A percentile compares a stretch with the other conserved stretches of the same genome.
These are phyloP conservation scores for Drosophila cognata DNA, from an alignment of 2,888 invertebrate species.

Conservation along the genomic window DNA sequence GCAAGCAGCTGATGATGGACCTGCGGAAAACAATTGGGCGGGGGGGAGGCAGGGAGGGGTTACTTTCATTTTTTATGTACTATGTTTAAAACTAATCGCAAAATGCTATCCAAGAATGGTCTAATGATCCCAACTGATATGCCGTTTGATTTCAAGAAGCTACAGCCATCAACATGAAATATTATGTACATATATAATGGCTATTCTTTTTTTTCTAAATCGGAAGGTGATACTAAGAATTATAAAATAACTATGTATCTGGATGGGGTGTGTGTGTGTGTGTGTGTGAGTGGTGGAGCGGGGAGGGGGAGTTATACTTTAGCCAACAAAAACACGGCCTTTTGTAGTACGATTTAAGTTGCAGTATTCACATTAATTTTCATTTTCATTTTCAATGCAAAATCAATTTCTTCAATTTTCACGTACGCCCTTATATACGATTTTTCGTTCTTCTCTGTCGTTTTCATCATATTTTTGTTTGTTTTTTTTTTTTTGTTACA, in stretches of 20 bases:
- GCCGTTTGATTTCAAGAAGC: slow-evolving; percentile 73
- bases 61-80: not conserved
- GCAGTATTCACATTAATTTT: slow-evolving; percentile 39
- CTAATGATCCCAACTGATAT: slow-evolving; percentile 77
- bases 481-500: slow-evolving; percentile 46
- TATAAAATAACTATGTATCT: not conserved
- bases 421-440: slow-evolving; percentile 73
- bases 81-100: slow-evolving; percentile 30
- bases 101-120: slow-evolving; percentile 35
- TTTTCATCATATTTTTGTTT: slow-evolving; percentile 9
- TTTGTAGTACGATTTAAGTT: slow-evolving; percentile 46
- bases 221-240: not conserved
- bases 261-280: not conserved
- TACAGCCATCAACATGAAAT: slow-evolving; percentile 64
- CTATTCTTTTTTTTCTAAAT: slow-evolving; percentile 1
- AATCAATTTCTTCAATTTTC: slow-evolving; percentile 56
- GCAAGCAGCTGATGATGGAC: slow-evolving; percentile 6
- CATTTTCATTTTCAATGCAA: slow-evolving; percentile 47
- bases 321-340: slow-evolving; percentile 76
- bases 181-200: slow-evolving; percentile 26
- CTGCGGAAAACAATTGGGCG: not conserved
- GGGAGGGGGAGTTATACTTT: slow-evolving; percentile 21
- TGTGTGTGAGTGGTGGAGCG: too few species aligned
- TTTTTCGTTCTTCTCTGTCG: slow-evolving; percentile 37
- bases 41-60: not conserved